These are phyloP conservation scores for Acheta domesticus DNA, from an alignment of 2,888 invertebrate species.

Conservation along the genomic window DNA sequence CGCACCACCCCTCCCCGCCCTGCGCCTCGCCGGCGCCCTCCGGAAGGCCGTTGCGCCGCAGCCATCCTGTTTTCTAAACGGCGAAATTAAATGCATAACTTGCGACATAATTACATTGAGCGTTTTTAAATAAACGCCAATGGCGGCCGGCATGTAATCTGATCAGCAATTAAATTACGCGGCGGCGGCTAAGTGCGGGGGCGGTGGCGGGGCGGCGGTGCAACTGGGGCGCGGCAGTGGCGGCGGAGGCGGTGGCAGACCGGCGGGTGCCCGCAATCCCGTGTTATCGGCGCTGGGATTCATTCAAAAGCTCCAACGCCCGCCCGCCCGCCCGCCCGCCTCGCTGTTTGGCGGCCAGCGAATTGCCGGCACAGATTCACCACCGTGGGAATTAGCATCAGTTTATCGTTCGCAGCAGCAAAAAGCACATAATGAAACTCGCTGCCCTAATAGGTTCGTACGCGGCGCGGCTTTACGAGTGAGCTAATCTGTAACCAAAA, in stretches of 20 bases:
- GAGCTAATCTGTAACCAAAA: slow-evolving; percentile 4
- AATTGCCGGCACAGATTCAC: slow-evolving; percentile 8
- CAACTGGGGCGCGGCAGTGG: not conserved
- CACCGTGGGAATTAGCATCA: slow-evolving; percentile 7
- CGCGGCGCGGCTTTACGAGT: slow-evolving; percentile 5
- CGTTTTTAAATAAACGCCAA: not conserved
- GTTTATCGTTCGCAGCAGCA: slow-evolving; percentile 18
- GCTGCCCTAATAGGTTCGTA: not conserved
- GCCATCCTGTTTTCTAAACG: not conserved
- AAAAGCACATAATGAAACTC: slow-evolving; percentile 18
- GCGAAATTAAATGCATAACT: slow-evolving; percentile 7
- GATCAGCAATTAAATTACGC: slow-evolving; percentile 18
- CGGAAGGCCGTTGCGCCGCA: not conserved
- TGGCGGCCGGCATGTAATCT: slow-evolving; percentile 6
- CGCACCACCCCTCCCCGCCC: too few species aligned
- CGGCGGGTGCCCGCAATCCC: not conserved
- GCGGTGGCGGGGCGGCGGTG: not conserved
- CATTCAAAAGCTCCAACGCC: not conserved
- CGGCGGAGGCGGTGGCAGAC: not conserved
- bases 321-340: not conserved
- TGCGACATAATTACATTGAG: not conserved
- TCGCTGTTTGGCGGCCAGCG: not conserved
- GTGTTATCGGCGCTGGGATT: not conserved
- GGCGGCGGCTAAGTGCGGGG: not conserved
- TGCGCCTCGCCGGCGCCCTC: too few species aligned